Percentiles rank a stretch among this genome's conserved stretches.
These are phyloP conservation scores for Aelia acuminata DNA, from an alignment of 2,888 invertebrate species.

Conservation along the genomic window DNA sequence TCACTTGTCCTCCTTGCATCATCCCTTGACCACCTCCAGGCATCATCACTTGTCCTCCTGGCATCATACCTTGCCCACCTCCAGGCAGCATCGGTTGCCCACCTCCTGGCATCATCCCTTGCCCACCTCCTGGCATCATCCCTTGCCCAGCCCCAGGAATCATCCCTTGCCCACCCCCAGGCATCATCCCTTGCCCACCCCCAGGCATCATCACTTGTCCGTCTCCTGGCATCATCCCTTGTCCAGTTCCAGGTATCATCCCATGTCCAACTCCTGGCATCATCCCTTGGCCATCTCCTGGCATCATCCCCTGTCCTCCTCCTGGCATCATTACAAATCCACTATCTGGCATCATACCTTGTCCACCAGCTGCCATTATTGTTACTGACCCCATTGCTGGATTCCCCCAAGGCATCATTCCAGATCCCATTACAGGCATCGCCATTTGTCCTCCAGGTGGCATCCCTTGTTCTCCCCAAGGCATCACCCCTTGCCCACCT, in stretches of 20 bases:
- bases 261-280: neutral
- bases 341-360: neutral
- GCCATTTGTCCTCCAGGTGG: too few relatives aligned
- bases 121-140: neutral
- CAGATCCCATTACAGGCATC: too few relatives aligned
- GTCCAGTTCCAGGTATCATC: neutral
- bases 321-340: neutral
- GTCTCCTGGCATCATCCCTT: neutral
- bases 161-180: neutral
- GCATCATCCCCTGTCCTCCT: constrained; percentile 1
- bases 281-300: neutral
- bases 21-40: neutral
- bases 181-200: neutral
- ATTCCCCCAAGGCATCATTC: too few relatives aligned
- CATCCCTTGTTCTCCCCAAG: neutral
- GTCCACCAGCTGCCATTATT: neutral
- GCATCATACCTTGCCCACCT: neutral
- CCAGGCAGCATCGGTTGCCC: neutral
- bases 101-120: neutral
- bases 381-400: too few relatives aligned
- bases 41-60: neutral
- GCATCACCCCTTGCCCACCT: neutral
- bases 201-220: constrained; percentile 7
- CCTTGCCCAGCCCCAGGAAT: neutral
- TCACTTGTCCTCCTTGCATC: neutral